Evolutionary conservation across 2,113 vertebrate species (phyloP), one percentile per base, ranked within the genome.

Genomic region (Sigmodon hispidus): DNA sequence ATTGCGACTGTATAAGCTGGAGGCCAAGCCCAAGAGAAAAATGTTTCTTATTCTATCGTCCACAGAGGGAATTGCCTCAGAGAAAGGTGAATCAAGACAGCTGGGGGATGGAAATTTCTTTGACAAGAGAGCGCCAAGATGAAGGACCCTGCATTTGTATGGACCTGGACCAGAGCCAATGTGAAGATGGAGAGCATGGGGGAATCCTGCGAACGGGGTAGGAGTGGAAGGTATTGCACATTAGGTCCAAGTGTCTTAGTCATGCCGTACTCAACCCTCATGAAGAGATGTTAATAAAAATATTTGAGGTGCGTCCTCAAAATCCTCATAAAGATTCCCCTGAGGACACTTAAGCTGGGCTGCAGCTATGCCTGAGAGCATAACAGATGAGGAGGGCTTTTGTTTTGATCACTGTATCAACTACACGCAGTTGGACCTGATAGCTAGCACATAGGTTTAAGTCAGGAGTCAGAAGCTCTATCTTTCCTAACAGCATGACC

Each of bases 201-300:
- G 12, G 45, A 0, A 9, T n/a, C 48, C 19, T 22, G 8, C 10
- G 59, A 76, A 16, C 50, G 13, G 9, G 15, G 5, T 67, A n/a
- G n/a, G 89, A 24, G 34, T 50, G 13, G 21, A n/a, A 75, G 31
- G 29, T 59, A 36, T 45, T 43, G 8, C 65, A 24, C 4, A 15
- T 15, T 36, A 67, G 29, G 55, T 22, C 52, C 21, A 43, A 84
- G 22, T 26, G 48, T 1, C 72, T 40, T 40, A 9, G 40, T n/a
- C 13, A n/a, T 65, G 73, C 6, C 5, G 29, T n/a, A 10, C 3
- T 7, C 5, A 40, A 24, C 13, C 2, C 4, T 4, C 10, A 24
- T 1, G 5, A 48, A 36, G n/a, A 24, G 12, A 13, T 48, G 13
- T 84, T 75, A 22, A 2, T 31, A 92, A 34, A 75, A 48, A 24